Base-by-base conservation (phyloP, 2,888 invertebrate species). In the Elgonia sp. region DNA sequence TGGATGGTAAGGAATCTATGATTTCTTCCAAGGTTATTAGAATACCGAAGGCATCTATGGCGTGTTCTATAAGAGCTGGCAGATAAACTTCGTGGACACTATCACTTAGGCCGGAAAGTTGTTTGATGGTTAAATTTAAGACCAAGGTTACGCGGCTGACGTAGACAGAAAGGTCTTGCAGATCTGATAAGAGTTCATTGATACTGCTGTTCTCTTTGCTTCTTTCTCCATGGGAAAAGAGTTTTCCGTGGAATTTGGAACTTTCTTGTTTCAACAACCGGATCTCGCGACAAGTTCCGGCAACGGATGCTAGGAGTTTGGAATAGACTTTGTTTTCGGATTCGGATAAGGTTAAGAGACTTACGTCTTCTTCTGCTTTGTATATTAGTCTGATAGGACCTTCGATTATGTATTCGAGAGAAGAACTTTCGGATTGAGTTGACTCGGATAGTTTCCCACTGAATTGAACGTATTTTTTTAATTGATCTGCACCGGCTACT, bases 281-380 rank as follows among this genome's bases (percentile, higher is more conserved):
- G 85, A 98, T 96, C 95, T 99, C 98, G 90, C 96, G 95, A 94
- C 97, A 98, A 1, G 98, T 95, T 10, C 97, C 96, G 18, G 97
- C 96, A 84, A 99, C 96, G 0, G 98, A 97, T 60, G 97, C 96
- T 10, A 99, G 95, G 65, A 98, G 96, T 95, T 97, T 97, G 50
- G 97, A 97, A 91, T 98, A 95, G 70, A 97, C 95, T 93, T 97
- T 97, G 93, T 98, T 98, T 94, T 98, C 98, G 37, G 98, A 97
- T 89, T 97, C 96, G 14, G 97, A 96, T 86, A 98, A 94, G 89
- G 97, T 96, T 46, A 97, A 95, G 46, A 97, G 94, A 6, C 96
- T 95, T 16, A 96, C 95, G 89, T 96, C 95, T 94, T 98, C 98
- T 89, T 94, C 95, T 1, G 96, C 95, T 76, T 95, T 93, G 87